Conservation (phyloP, 2,113 vertebrate species). For the Irena cyanogastra region DNA sequence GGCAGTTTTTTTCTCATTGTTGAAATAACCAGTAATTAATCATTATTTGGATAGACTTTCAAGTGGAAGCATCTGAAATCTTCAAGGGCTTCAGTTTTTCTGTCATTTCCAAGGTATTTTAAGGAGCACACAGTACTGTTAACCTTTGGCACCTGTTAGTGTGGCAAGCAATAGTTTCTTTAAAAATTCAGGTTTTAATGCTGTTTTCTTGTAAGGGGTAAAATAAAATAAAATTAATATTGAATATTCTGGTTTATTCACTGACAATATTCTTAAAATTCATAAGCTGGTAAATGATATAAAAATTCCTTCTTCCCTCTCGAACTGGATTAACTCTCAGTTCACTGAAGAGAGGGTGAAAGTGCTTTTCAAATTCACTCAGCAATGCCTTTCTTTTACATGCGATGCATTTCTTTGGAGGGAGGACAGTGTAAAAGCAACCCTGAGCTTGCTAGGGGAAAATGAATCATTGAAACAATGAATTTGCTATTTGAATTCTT, state of each 20-base stretch:
- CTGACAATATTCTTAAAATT: neutral
- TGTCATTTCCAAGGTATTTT: neutral
- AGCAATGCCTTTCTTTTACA: neutral
- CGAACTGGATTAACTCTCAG: neutral
- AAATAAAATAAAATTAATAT: neutral
- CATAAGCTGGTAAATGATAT: neutral
- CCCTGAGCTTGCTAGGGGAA: neutral
- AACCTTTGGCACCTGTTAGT: neutral
- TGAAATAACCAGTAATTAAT: constrained; percentile 41
- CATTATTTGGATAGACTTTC: constrained; percentile 19
- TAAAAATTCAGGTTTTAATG: neutral
- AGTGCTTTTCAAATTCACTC: neutral
- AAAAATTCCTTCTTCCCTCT: neutral
- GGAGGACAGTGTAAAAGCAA: neutral
- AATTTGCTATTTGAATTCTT: neutral
- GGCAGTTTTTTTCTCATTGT: neutral
- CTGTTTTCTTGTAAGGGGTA: neutral
- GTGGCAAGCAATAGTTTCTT: neutral
- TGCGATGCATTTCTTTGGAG: neutral
- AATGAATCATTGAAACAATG: neutral
- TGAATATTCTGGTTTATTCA: neutral
- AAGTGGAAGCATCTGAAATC: neutral
- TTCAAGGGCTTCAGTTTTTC: constrained; percentile 3
- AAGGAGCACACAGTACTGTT: neutral
- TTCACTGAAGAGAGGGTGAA: neutral